phyloP scores from a whole-genome alignment of 2,888 invertebrate genomes.

The Leptogaster cylindrica region DNA sequence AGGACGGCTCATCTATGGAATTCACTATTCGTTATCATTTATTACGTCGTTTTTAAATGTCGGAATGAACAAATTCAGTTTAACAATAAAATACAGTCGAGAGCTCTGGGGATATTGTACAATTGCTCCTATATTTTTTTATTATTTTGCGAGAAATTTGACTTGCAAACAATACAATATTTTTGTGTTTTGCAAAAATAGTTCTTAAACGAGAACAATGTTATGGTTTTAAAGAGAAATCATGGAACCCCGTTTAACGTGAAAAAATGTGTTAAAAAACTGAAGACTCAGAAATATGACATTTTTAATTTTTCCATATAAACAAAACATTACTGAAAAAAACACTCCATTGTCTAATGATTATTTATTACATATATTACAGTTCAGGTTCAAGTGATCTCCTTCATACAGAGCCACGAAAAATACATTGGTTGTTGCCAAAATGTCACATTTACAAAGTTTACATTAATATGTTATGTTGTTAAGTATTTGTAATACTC shows the following conservation, averaged over 20 bases:
- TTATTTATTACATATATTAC: constrained; percentile 20
- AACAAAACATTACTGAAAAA: background rate
- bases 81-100: too few species aligned
- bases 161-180: background rate
- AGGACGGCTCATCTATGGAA: too few species aligned
- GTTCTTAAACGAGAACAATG: too few species aligned
- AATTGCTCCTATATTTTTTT: too few species aligned
- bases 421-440: background rate
- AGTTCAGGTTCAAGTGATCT: constrained; percentile 3
- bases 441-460: background rate
- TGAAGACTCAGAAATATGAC: background rate
- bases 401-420: background rate
- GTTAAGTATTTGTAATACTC: background rate
- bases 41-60: too few species aligned
- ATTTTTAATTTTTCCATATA: background rate
- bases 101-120: too few species aligned
- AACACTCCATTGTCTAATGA: background rate
- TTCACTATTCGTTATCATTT: too few species aligned
- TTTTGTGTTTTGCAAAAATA: too few species aligned
- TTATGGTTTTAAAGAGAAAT: background rate
- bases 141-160: too few species aligned
- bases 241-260: background rate
- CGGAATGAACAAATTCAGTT: too few species aligned
- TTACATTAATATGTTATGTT: background rate
- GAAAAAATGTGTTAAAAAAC: background rate